Percentiles rank a stretch among this genome's conserved stretches.
Conservation (phyloP, 64 coral and sea anemone genomes). For the Montipora capricornis region DNA sequence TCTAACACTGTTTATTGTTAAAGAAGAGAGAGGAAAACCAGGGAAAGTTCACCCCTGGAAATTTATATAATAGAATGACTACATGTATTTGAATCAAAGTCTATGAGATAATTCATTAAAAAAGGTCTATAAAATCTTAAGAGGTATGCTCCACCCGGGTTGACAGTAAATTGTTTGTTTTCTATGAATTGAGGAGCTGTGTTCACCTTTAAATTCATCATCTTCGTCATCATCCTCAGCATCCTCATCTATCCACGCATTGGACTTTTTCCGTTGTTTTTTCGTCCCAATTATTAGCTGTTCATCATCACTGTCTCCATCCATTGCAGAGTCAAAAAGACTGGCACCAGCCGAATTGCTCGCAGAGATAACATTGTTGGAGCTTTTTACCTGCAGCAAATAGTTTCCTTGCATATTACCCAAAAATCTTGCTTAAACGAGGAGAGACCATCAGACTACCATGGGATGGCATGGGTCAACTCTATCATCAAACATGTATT, state of each 20-base stretch:
- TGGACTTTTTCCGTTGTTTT: conserved; percentile 69
- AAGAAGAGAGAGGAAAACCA: no score
- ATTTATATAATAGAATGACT: no score
- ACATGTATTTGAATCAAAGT: no score
- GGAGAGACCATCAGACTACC: no score
- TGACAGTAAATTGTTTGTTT: no score
- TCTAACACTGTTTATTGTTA: no score
- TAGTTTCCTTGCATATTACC: neutral
- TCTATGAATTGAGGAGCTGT: neutral
- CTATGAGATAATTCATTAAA: no score
- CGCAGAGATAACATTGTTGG: neutral
- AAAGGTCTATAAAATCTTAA: no score
- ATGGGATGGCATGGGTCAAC: no score
- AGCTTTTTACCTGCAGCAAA: neutral
- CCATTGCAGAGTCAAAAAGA: conserved; percentile 57
- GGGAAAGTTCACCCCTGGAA: no score
- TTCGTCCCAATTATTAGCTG: conserved; percentile 79
- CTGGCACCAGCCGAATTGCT: conserved; percentile 26
- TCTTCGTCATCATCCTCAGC: conserved; percentile 96
- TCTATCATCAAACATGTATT: no score
- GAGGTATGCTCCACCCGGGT: no score
- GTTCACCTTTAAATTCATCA: conserved; percentile 92
- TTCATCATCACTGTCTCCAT: conserved; percentile 92
- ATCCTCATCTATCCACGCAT: conserved; percentile 94
- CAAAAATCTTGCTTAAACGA: neutral